Conservation (phyloP, 2,113 vertebrate genomes). For the Gulo gulo region DNA sequence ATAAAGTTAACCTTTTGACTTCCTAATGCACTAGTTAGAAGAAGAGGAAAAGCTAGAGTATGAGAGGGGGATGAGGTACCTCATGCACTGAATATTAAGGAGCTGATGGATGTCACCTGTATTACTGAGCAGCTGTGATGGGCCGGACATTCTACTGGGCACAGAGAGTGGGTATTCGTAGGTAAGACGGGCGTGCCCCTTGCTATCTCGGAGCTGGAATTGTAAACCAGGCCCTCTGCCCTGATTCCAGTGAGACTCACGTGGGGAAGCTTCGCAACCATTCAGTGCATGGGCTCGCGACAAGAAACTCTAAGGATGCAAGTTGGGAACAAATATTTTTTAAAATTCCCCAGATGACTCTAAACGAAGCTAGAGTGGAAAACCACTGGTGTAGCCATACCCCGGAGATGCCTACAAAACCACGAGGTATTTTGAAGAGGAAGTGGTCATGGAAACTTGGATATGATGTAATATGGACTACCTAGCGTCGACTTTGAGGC, state of each 20-base stretch:
- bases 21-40: not conserved
- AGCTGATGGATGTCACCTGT: not conserved
- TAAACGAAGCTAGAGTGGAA: slow-evolving; percentile 31
- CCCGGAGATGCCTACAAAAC: slow-evolving; percentile 6
- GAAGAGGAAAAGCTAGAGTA: not conserved
- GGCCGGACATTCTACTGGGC: not conserved
- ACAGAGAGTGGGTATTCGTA: not conserved
- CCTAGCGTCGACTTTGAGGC: not conserved
- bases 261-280: not conserved
- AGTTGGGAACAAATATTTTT: not conserved
- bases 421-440: slow-evolving; percentile 52
- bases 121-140: not conserved
- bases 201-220: not conserved
- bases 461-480: not conserved
- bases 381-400: slow-evolving; percentile 21
- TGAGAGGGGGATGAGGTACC: not conserved
- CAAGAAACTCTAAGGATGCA: not conserved
- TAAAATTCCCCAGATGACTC: not conserved
- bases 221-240: not conserved
- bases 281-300: not conserved
- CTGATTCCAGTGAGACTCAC: not conserved
- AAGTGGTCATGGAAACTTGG: slow-evolving; percentile 63
- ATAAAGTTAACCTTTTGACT: not conserved
- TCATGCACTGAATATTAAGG: not conserved
- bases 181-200: not conserved